phyloP scores from a whole-genome alignment of 1,140 invertebrate genomes.

The Colletes latitarsis region DNA sequence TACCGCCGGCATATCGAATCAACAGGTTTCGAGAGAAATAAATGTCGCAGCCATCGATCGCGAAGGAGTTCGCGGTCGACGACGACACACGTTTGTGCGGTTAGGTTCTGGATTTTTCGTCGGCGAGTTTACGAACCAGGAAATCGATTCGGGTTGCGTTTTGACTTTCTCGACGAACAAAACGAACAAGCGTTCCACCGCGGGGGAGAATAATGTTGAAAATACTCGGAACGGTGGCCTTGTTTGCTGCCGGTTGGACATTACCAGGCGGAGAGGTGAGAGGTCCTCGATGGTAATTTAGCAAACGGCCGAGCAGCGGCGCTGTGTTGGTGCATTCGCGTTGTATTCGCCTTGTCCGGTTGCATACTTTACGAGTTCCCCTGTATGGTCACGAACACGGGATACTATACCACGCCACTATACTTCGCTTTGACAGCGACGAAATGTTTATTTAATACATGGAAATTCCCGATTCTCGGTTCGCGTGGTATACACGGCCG shows the following conservation, averaged over 20 bases:
- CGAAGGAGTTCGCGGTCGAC: too few relatives aligned
- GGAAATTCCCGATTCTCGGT: slow-evolving; percentile 52
- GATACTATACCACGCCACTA: slow-evolving; percentile 25
- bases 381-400: slow-evolving; percentile 60
- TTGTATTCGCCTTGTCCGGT: slow-evolving; percentile 32
- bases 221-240: not conserved
- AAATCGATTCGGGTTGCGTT: too few relatives aligned
- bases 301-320: slow-evolving; percentile 14
- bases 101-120: too few relatives aligned
- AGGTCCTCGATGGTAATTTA: slow-evolving; percentile 60
- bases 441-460: slow-evolving; percentile 65
- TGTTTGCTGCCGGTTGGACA: slow-evolving; percentile 3
- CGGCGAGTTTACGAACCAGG: too few relatives aligned
- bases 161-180: not conserved
- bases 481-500: not conserved
- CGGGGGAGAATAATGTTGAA: not conserved
- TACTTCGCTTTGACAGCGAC: slow-evolving; percentile 44
- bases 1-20: slow-evolving; percentile 14
- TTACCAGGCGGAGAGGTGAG: slow-evolving; percentile 30
- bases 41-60: not conserved
- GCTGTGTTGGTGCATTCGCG: slow-evolving; percentile 19
- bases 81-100: not conserved
- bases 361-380: slow-evolving; percentile 56
- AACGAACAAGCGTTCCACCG: not conserved
- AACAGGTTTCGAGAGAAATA: slow-evolving; percentile 1